These are phyloP conservation scores for Agonopterix heracliana DNA, from an alignment of 2,888 invertebrate genomes.

Conservation along the genomic window DNA sequence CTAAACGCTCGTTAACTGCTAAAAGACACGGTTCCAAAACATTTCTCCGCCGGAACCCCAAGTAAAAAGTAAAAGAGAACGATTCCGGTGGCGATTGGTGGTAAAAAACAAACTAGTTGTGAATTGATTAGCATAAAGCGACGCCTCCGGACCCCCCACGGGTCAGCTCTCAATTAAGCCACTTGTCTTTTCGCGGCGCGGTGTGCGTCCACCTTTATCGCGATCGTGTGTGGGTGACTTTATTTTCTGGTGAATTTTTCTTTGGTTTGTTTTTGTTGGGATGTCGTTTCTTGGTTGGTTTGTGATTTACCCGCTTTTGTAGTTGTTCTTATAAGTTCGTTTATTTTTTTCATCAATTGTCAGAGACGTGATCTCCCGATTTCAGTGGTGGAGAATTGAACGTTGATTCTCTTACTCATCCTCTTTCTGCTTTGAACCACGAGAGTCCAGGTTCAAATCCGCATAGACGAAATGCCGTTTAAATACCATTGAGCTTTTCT, in stretches of 20 bases:
- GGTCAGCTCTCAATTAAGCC: conserved; percentile 67
- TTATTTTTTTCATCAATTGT: no score
- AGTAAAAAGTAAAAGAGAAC: conserved; percentile 38
- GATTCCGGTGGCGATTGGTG: conserved; percentile 58
- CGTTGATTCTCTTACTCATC: no score
- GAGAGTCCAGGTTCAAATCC: no score
- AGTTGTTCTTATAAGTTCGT: no score
- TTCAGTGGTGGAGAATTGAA: no score
- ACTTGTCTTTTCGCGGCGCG: conserved; percentile 66
- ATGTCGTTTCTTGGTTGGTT: not conserved
- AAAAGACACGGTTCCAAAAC: no score
- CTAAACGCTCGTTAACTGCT: not conserved
- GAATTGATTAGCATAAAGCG: conserved; percentile 73
- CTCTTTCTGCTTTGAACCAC: no score
- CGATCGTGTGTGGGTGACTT: conserved; percentile 48
- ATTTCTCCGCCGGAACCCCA: conserved; percentile 29
- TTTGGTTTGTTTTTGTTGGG: conserved; percentile 4
- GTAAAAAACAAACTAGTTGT: conserved; percentile 65
- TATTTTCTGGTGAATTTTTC: conserved; percentile 53
- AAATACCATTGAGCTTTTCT: no score
- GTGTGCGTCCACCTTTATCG: conserved; percentile 63
- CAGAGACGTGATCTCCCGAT: no score
- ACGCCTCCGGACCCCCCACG: conserved; percentile 64
- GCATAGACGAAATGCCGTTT: no score
- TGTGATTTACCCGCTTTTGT: not conserved